Evolutionary conservation across 2,888 invertebrate species (phyloP), one percentile per base, ranked within the genome.

Genomic region (Cyclophora punctaria): DNA sequence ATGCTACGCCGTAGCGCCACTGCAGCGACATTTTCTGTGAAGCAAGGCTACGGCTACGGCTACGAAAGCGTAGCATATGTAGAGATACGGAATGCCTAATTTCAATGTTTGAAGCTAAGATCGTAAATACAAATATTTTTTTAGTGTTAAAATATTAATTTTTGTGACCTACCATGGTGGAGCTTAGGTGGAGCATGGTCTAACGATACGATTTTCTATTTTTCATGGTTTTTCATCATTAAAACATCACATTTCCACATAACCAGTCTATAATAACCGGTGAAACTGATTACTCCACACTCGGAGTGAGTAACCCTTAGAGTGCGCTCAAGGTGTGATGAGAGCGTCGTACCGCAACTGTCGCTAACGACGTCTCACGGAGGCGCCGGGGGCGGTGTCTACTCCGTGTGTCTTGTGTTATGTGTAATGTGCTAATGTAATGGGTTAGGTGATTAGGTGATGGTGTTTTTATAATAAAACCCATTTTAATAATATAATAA

Each of bases 261-360:
- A 41, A 2, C 41, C 41, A 3, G 41, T 41, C 6, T 7, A 41
- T 3, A 3, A 7, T 41, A 5, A 7, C 41, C 6, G 7, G 41
- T 41, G 3, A 7, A 7, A 3, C 41, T 41, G 2, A 5, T 7
- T 3, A 41, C 41, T 7, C 3, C n/a, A 3, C 42, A 7, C 42
- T 7, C 42, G 49, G 49, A 51, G 50, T 50, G 53, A 48, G 49
- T 66, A 64, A 20, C 20, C 20, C 20, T 20, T 20, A 20, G 20
- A 20, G 20, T 20, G 20, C 20, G 20, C 20, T 20, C 20, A 20
- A 20, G 20, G 20, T 20, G 20, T 20, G 20, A 67, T 63, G 65
- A 68, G 37, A 55, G 61, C 59, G 59, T 64, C 60, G 64, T 64
- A 59, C 70, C 69, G 56, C 72, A 69, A 66, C 63, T 63, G 59